Percentiles rank a stretch among this genome's conserved stretches.
Conservation (phyloP, 2,888 invertebrate species). For the Acleris cristana region DNA sequence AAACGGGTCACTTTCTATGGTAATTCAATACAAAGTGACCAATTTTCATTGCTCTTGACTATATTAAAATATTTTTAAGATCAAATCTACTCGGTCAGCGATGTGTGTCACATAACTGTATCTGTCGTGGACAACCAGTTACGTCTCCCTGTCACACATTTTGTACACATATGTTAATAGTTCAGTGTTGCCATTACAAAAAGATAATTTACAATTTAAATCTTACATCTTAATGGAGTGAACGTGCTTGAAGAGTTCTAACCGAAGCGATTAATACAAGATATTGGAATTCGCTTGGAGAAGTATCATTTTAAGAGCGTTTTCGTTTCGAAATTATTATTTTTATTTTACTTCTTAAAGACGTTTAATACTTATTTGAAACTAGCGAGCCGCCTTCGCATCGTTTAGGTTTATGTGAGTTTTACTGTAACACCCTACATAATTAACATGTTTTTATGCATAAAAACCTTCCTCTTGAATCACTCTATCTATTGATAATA, state of each 20-base stretch:
- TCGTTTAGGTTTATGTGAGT: too few species aligned
- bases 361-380: too few species aligned
- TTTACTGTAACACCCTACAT: too few species aligned
- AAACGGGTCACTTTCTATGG: too few species aligned
- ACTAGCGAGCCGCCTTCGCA: too few species aligned
- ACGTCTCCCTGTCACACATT: conserved; percentile 35
- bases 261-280: background rate
- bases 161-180: conserved; percentile 27
- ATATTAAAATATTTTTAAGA: conserved; percentile 36
- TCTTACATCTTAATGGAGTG: conserved; percentile 1
- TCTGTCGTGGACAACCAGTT: conserved; percentile 67
- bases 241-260: background rate
- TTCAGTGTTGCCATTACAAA: conserved; percentile 14
- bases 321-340: background rate
- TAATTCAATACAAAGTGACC: too few species aligned
- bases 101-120: conserved; percentile 70
- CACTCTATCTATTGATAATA: too few species aligned
- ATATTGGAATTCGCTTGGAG: conserved; percentile 43
- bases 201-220: conserved; percentile 12
- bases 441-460: too few species aligned
- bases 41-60: too few species aligned
- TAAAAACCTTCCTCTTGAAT: too few species aligned
- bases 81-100: conserved; percentile 49
- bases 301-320: conserved; percentile 45
- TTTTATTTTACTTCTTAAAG: too few species aligned